Evolutionary conservation across 2,113 vertebrate genomes (phyloP).

Genomic region (Cariama cristata): DNA sequence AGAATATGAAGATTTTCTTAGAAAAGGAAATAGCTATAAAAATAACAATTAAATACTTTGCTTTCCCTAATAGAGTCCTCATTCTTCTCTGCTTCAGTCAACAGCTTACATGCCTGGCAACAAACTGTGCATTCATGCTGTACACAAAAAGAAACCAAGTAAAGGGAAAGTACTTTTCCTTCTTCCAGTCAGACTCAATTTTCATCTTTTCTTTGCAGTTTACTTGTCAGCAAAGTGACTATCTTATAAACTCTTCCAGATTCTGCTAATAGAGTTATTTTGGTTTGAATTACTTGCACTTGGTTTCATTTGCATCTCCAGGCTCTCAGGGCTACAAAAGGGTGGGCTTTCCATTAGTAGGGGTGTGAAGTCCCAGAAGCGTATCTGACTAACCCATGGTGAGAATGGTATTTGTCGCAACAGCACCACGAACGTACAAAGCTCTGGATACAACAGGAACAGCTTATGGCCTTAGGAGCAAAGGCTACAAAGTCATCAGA

Average conservation of each 20-base stretch:
- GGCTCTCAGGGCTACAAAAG: neutral
- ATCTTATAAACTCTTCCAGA: neutral
- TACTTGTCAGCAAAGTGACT: neutral
- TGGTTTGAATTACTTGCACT: neutral
- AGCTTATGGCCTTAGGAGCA: neutral
- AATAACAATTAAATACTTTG: neutral
- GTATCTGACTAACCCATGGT: neutral
- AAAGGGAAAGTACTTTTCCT: neutral
- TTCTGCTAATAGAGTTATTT: neutral
- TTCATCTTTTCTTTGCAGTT: neutral
- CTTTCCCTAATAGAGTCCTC: neutral
- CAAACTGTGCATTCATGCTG: neutral
- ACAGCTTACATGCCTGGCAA: neutral
- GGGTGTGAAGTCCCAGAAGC: neutral
- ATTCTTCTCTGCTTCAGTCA: neutral
- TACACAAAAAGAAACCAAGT: neutral
- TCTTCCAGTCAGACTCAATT: neutral
- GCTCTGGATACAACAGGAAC: neutral
- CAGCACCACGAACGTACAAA: rapidly evolving
- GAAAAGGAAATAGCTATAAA: neutral
- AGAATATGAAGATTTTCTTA: neutral
- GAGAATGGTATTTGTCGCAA: neutral
- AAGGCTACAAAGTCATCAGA: neutral
- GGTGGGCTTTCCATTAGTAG: neutral
- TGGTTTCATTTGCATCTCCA: neutral